Conservation (phyloP, 2,888 invertebrate genomes). For the Coelinius sp. region DNA sequence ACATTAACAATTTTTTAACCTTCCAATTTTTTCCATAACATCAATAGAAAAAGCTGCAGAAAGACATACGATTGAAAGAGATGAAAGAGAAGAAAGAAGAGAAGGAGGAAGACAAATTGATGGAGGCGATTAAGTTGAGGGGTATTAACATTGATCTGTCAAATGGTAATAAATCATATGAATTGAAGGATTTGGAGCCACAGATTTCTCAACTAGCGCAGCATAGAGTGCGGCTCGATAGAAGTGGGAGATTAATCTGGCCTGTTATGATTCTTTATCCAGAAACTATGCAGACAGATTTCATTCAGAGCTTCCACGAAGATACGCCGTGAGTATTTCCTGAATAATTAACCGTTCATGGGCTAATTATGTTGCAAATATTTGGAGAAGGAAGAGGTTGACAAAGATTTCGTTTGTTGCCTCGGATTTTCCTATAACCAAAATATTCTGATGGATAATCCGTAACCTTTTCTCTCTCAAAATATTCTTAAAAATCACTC, state of each 20-base stretch:
- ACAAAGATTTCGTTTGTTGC: too few relatives aligned
- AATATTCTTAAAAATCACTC: too few relatives aligned
- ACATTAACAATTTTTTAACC: neutral
- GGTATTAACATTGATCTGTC: constrained; percentile 71
- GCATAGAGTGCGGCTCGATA: constrained; percentile 77
- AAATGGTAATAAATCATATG: constrained; percentile 68
- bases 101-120: constrained; percentile 69
- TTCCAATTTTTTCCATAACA: constrained; percentile 9
- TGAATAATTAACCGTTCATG: neutral
- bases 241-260: constrained; percentile 80
- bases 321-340: constrained; percentile 73
- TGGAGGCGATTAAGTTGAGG: constrained; percentile 71
- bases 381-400: too few relatives aligned
- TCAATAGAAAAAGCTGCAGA: constrained; percentile 71
- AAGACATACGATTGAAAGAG: constrained; percentile 74
- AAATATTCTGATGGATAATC: too few relatives aligned
- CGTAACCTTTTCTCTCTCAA: too few relatives aligned
- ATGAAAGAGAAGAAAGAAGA: constrained; percentile 69
- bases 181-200: constrained; percentile 76
- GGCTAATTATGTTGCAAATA: neutral
- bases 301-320: constrained; percentile 86
- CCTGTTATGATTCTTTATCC: constrained; percentile 92
- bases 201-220: constrained; percentile 78
- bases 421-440: too few relatives aligned
- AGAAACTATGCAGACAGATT: constrained; percentile 89